phyloP scores from a whole-genome alignment of 2,797 vertebrate genomes.

The Fratercula arctica region DNA sequence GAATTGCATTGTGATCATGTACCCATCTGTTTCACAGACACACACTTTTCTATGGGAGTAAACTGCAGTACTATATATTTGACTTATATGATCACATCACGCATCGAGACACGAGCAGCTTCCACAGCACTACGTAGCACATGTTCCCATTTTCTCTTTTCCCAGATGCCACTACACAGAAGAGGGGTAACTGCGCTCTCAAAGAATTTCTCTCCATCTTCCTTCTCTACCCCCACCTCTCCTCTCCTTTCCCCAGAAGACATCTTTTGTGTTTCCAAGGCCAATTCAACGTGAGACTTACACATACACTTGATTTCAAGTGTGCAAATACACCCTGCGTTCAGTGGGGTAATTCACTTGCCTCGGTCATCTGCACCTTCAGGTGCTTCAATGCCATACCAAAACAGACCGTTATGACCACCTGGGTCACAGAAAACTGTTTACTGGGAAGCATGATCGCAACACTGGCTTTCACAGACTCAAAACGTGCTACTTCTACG shows the following conservation, averaged over 20 bases:
- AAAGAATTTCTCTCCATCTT: neutral
- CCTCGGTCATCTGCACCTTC: neutral
- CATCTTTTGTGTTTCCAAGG: neutral
- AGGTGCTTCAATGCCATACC: neutral
- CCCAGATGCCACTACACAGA: neutral
- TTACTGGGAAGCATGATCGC: neutral
- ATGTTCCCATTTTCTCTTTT: neutral
- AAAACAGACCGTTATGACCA: neutral
- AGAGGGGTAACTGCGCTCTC: neutral
- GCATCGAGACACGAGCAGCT: accelerated
- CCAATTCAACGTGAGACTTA: neutral
- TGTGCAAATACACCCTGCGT: accelerated
- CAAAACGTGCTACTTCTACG: accelerated
- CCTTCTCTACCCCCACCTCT: neutral
- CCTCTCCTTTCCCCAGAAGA: neutral
- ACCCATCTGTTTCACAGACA: neutral
- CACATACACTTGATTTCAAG: neutral
- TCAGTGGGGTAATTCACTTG: neutral
- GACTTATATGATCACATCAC: accelerated
- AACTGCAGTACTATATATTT: neutral
- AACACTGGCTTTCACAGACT: neutral
- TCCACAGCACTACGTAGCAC: neutral
- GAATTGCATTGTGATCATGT: neutral
- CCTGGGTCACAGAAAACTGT: neutral
- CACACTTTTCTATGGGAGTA: neutral